phyloP scores from a whole-genome alignment of 2,797 vertebrate genomes.

The Synanceia verrucosa region DNA sequence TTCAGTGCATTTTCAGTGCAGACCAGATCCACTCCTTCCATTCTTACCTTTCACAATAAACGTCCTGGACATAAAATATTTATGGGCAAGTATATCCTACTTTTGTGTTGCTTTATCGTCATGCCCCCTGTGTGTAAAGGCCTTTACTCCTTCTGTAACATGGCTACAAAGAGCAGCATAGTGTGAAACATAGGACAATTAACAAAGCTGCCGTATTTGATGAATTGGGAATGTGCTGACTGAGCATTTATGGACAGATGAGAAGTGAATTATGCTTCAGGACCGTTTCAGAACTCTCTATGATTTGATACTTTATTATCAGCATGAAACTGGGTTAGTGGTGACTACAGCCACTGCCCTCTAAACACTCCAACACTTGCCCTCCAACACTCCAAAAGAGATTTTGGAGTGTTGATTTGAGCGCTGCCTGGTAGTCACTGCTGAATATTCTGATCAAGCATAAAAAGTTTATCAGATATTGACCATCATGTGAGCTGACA shows the following conservation, averaged over 20 bases:
- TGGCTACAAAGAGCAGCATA: background rate
- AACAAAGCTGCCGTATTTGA: background rate
- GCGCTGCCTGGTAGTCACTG: constrained; percentile 22
- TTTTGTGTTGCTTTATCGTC: too few relatives aligned
- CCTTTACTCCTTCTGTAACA: background rate
- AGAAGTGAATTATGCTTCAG: background rate
- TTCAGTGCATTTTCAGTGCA: too few relatives aligned
- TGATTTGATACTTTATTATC: constrained; percentile 9
- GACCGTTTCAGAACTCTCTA: background rate
- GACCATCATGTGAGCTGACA: constrained; percentile 64
- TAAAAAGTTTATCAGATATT: constrained; percentile 71
- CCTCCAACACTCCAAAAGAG: constrained; percentile 18
- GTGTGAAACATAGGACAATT: background rate
- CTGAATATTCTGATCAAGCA: constrained; percentile 65
- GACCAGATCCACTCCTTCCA: too few relatives aligned
- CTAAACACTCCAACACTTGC: too few relatives aligned
- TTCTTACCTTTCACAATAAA: too few relatives aligned
- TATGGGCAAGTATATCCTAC: background rate
- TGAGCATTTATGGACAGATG: background rate
- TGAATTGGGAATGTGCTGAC: background rate
- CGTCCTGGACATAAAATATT: background rate
- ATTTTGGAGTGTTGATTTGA: constrained; percentile 33
- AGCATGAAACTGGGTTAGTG: constrained; percentile 1
- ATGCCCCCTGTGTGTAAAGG: background rate
- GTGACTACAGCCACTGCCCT: background rate